Evolutionary conservation across 2,113 vertebrate genomes (phyloP), one percentile per base, ranked within the genome.

Genomic region (Promerops cafer): DNA sequence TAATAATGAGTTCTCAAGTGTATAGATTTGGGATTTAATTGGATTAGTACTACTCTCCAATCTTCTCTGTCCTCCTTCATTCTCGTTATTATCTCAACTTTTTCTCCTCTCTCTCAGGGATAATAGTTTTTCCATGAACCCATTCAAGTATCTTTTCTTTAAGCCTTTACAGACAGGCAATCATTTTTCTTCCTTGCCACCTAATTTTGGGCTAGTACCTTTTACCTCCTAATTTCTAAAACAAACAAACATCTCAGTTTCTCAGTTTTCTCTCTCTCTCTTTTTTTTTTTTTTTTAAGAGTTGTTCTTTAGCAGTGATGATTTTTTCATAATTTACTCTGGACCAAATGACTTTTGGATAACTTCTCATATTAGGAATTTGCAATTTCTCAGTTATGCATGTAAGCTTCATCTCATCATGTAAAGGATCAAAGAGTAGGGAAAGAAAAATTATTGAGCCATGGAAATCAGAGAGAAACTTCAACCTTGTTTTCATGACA

Each of bases 1-100:
- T 77, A 92, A 90, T 80, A 83, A 92, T 65, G 86, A 86, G 68
- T 74, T 81, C 83, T 96, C 80, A 81, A 89, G 52, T 35, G 37
- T 66, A 91, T 9, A 83, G 61, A 86, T 92, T 57, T 83, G 59
- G 13, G 56, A 74, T 93, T 86, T 88, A 90, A 94, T 76, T 95
- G 83, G 75, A 88, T 95, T 88, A 96, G 49, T 37, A 61, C 37
- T 65, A 26, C 45, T 65, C 59, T 72, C 50, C 31, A 61, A 49
- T 87, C n/a, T 87, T 89, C 44, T 76, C 59, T 63, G 33, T 74
- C 26, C n/a, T 72, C 9, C 80, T 44, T 44, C 8, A 1, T 66
- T 65, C 68, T 86, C 12, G 2, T 72, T 89, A 78, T 54, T 54
- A 76, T 21, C 60, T 39, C 50, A 83, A 16, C 54, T 66, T 87